phyloP scores from a whole-genome alignment of 2,888 invertebrate genomes.

The Caenorhabditis wallacei region DNA sequence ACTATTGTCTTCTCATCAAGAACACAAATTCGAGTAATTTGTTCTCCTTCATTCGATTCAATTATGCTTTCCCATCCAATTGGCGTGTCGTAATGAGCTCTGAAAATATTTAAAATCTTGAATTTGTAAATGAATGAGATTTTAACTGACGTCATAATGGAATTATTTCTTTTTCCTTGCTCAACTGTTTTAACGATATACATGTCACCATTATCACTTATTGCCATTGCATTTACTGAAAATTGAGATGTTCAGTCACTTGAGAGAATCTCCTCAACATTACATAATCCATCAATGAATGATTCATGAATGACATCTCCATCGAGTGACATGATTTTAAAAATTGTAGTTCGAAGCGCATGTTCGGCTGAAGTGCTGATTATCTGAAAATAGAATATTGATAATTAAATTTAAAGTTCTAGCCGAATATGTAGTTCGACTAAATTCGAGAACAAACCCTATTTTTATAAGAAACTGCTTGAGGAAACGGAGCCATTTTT shows the following conservation, averaged over 20 bases:
- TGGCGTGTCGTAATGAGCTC: constrained; percentile 77
- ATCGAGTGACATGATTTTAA: constrained; percentile 73
- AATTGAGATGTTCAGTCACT: neutral
- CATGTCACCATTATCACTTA: constrained; percentile 75
- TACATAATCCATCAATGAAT: constrained; percentile 81
- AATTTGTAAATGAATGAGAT: neutral
- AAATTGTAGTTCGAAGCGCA: constrained; percentile 72
- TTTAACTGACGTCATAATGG: constrained; percentile 65
- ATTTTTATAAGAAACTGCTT: constrained; percentile 77
- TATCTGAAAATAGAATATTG: too few species aligned
- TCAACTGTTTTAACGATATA: constrained; percentile 71
- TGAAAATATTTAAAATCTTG: constrained; percentile 68
- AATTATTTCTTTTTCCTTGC: constrained; percentile 67
- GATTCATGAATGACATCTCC: constrained; percentile 78
- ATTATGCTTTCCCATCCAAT: constrained; percentile 79
- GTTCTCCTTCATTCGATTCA: constrained; percentile 64
- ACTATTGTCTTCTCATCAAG: constrained; percentile 77
- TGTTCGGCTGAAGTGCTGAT: constrained; percentile 78
- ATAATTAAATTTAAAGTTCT: neutral
- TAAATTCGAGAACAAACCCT: constrained; percentile 70
- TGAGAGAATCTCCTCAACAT: neutral
- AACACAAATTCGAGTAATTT: constrained; percentile 71
- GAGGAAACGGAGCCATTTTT: constrained; percentile 80
- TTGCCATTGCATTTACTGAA: constrained; percentile 71
- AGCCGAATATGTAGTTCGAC: neutral